Evolutionary conservation across 2,888 invertebrate species (phyloP).

Genomic region (Hypsopygia costalis): DNA sequence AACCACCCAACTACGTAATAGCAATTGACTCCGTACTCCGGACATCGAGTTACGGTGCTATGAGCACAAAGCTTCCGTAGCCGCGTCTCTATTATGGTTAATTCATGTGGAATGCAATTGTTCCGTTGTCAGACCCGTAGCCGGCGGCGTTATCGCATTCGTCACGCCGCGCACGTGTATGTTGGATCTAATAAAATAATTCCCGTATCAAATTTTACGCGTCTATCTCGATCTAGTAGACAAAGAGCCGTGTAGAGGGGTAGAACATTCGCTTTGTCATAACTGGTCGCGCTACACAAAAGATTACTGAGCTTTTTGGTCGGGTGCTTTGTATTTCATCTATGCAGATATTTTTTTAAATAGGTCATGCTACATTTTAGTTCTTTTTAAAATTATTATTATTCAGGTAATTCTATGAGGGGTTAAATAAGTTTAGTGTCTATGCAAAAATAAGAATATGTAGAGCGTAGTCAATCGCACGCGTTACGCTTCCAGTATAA

Average conservation of each 20-base stretch:
- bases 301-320: constrained; percentile 61
- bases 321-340: constrained; percentile 51
- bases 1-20: constrained; percentile 36
- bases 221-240: constrained; percentile 77
- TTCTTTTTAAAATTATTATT: constrained; percentile 24
- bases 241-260: constrained; percentile 58
- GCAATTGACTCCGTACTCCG: constrained; percentile 48
- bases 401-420: constrained; percentile 4
- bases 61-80: constrained; percentile 64
- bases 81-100: constrained; percentile 63
- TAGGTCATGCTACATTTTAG: constrained; percentile 48
- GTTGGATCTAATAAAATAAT: constrained; percentile 77
- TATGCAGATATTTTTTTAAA: constrained; percentile 51
- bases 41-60: constrained; percentile 55
- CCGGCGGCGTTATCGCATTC: constrained; percentile 74
- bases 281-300: constrained; percentile 70
- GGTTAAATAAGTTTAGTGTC: too few species aligned
- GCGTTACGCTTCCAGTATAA: too few species aligned
- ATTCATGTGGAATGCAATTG: constrained; percentile 77
- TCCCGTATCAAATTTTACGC: constrained; percentile 79
- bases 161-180: constrained; percentile 78
- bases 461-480: too few species aligned
- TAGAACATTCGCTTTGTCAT: constrained; percentile 71
- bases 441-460: too few species aligned
- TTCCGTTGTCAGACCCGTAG: constrained; percentile 53